Percentiles rank a stretch among this genome's conserved stretches.
These are phyloP conservation scores for Harlomillsia oculata DNA, from an alignment of 1,140 invertebrate species.

Conservation along the genomic window DNA sequence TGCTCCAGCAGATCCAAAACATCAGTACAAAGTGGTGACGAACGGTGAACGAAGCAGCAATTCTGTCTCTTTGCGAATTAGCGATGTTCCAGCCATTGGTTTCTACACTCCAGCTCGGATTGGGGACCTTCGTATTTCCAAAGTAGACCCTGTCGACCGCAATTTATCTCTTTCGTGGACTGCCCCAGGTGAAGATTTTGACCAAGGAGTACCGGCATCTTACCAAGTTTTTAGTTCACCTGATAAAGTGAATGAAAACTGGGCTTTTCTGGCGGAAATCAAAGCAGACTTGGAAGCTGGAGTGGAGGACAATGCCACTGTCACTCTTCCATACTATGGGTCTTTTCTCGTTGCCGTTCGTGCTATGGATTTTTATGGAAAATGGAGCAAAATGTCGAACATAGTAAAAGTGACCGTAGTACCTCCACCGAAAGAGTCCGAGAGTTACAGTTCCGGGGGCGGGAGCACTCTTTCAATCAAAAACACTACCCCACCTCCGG, in stretches of 20 bases:
- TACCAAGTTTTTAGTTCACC: slow-evolving; percentile 24
- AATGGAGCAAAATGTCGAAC: slow-evolving; percentile 32
- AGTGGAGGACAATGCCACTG: slow-evolving; percentile 29
- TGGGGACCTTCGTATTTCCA: slow-evolving; percentile 43
- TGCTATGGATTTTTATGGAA: slow-evolving; percentile 30
- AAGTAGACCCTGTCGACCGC: slow-evolving; percentile 40
- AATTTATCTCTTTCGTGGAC: slow-evolving; percentile 44
- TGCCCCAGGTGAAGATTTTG: slow-evolving; percentile 44
- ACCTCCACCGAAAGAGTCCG: slow-evolving; percentile 27
- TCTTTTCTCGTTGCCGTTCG: slow-evolving; percentile 20
- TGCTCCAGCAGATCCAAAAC: slow-evolving; percentile 28
- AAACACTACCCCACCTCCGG: slow-evolving; percentile 28
- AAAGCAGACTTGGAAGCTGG: slow-evolving; percentile 34
- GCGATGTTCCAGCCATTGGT: slow-evolving; percentile 38
- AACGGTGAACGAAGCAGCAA: slow-evolving; percentile 36
- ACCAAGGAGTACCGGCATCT: slow-evolving; percentile 29
- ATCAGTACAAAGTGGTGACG: slow-evolving; percentile 31
- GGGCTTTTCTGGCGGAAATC: slow-evolving; percentile 23
- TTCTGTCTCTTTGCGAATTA: slow-evolving; percentile 40
- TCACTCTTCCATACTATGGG: slow-evolving; percentile 30
- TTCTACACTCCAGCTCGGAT: slow-evolving; percentile 34
- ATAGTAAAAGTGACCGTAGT: slow-evolving; percentile 22
- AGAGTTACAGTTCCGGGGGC: slow-evolving; percentile 3
- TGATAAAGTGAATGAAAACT: slow-evolving; percentile 25
- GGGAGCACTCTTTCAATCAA: slow-evolving; percentile 29